Evolutionary conservation across 2,888 invertebrate species (phyloP).

Genomic region (Ellobium chinense): DNA sequence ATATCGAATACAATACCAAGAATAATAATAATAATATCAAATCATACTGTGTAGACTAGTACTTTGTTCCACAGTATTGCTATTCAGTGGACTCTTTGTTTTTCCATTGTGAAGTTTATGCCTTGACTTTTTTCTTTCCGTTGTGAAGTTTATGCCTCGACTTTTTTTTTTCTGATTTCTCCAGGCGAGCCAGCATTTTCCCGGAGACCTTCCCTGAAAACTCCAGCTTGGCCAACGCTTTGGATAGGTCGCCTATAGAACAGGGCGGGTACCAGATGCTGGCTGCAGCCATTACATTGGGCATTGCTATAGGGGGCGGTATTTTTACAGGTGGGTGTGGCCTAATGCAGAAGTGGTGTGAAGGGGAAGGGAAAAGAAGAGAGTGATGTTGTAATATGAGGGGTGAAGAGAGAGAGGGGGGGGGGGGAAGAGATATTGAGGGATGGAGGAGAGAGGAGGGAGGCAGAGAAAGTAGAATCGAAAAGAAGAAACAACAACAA

Average conservation of each 20-base stretch:
- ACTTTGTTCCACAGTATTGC: no score
- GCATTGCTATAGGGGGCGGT: constrained; percentile 69
- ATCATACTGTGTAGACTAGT: no score
- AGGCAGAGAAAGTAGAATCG: no score
- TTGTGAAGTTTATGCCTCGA: not conserved
- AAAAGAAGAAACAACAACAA: no score
- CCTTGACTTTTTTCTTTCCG: not conserved
- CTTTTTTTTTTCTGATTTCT: not conserved
- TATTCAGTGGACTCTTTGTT: no score
- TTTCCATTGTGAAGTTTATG: not conserved
- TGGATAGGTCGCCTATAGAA: constrained; percentile 54
- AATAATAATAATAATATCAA: no score
- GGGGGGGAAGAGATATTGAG: no score
- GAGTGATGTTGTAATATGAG: no score
- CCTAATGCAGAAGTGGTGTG: not conserved
- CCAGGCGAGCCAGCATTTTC: constrained; percentile 44
- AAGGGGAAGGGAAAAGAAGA: not conserved
- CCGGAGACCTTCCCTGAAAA: constrained; percentile 34
- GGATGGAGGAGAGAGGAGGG: no score
- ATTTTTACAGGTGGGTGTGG: constrained; percentile 67
- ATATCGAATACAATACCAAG: no score
- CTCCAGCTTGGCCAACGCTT: constrained; percentile 49
- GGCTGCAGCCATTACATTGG: constrained; percentile 63
- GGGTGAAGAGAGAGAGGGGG: no score
- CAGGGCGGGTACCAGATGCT: constrained; percentile 71